Percentiles rank a stretch among this genome's conserved stretches.
These are phyloP conservation scores for Aurelia aurita complex sp. Pacific DNA, from an alignment of 30 jellyfish, hydroid and myxozoan genomes.

Conservation along the genomic window DNA sequence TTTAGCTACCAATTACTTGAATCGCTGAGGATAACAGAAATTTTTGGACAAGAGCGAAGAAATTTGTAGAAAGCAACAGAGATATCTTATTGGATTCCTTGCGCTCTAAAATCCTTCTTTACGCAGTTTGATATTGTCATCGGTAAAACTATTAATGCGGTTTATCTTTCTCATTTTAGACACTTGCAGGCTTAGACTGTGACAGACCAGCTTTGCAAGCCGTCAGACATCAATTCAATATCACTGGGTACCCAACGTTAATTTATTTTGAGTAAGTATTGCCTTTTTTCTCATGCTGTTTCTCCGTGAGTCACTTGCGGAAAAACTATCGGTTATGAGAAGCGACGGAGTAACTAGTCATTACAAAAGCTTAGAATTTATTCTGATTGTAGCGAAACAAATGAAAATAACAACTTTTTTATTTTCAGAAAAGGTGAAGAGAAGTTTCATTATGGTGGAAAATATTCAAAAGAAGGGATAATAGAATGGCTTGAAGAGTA, in stretches of 20 bases:
- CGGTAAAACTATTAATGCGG: too few relatives aligned
- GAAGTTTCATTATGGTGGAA: slow-evolving; percentile 79
- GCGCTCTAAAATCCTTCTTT: too few relatives aligned
- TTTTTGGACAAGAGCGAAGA: too few relatives aligned
- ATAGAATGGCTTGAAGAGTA: slow-evolving; percentile 90
- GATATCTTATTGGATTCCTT: too few relatives aligned
- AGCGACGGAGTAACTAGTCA: background rate
- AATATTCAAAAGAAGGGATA: slow-evolving; percentile 85
- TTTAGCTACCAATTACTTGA: too few relatives aligned
- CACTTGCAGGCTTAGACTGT: slow-evolving; percentile 92
- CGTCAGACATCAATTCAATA: slow-evolving; percentile 82
- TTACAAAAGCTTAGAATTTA: background rate
- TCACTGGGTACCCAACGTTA: slow-evolving; percentile 95
- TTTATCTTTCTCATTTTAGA: slow-evolving; percentile 51
- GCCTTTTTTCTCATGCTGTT: background rate
- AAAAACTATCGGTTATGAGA: too few relatives aligned
- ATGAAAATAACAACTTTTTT: background rate
- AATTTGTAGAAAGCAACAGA: too few relatives aligned
- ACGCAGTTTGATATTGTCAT: too few relatives aligned
- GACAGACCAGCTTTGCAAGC: slow-evolving; percentile 82
- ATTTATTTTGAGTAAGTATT: slow-evolving; percentile 85
- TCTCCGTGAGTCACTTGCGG: too few relatives aligned
- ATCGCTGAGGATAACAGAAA: too few relatives aligned
- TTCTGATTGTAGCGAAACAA: background rate
- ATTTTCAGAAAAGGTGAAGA: slow-evolving; percentile 80